Evolutionary conservation across 2,113 vertebrate species (phyloP), one percentile per base, ranked within the genome.

Genomic region (Phalacrocorax brasilianus): DNA sequence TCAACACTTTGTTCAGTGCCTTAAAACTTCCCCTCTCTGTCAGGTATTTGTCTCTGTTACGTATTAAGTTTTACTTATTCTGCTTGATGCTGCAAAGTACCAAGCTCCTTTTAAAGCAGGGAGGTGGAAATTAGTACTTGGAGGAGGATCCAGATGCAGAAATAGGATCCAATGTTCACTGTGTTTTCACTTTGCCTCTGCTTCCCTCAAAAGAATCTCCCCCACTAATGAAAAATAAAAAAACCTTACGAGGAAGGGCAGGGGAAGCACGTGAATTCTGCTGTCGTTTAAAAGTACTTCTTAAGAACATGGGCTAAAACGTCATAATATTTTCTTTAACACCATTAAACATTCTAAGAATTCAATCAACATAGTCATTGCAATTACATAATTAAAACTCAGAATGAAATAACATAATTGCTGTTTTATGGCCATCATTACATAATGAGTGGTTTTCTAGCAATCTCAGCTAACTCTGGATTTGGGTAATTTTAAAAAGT

Each of bases 361-460:
- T 77, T 76, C 52, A 87, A 75, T 95, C 89, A 91, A 90, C 45
- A 67, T 5, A 84, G 77, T n/a, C 32, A 66, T 50, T 79, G 23
- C 58, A 88, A 93, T 88, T 65, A 67, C 38, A 53, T 55, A 74
- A 89, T 83, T 86, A 95, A 96, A 94, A 83, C 74, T 90, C 77
- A 79, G 67, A 89, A 59, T 8, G 1, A 73, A 87, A 78, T 42
- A 68, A n/a, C 15, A 0, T 87, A 81, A 97, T 86, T 79, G 68
- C 83, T 70, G 33, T 8, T 94, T 66, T 93, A 91, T 68, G 44
- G 52, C 32, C 42, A 26, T 85, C 61, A 84, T 95, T 89, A 56
- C 24, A 84, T 66, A 58, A 93, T 27, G 42, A 62, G 11, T 53
- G 77, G 35, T 70, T 93, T 92, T 68, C 91, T 33, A 27, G 68